A percentile compares a stretch with the other conserved stretches of the same genome.
phyloP scores from a whole-genome alignment of 1,140 invertebrate genomes.

The Eufriesea mexicana region DNA sequence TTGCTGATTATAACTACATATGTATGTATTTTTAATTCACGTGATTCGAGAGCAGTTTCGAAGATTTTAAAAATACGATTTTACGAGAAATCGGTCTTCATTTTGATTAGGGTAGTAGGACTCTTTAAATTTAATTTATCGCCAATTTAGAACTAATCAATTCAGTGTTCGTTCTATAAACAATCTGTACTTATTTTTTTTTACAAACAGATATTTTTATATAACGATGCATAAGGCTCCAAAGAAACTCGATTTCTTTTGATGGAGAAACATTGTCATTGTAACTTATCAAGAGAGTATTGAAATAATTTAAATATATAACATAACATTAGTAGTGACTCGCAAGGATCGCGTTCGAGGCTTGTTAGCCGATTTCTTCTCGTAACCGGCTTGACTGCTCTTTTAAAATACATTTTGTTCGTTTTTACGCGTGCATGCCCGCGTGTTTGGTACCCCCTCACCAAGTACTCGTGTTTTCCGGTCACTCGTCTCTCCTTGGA shows the following conservation, averaged over 20 bases:
- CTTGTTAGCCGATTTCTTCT: slow-evolving; percentile 46
- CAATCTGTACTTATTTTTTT: no score
- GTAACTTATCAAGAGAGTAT: not conserved
- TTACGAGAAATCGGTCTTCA: not conserved
- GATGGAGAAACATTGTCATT: no score
- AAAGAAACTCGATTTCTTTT: no score
- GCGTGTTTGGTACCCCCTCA: slow-evolving; percentile 36
- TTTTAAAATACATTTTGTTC: slow-evolving; percentile 42
- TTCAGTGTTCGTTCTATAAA: not conserved
- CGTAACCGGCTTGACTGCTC: slow-evolving; percentile 57
- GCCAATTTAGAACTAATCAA: not conserved
- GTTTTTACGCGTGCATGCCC: slow-evolving; percentile 27
- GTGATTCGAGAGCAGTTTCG: not conserved
- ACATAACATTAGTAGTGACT: not conserved
- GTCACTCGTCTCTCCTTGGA: slow-evolving; percentile 42
- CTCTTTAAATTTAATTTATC: no score
- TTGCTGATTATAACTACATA: not conserved
- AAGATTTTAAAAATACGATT: not conserved
- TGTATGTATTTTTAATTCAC: not conserved
- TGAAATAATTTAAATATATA: not conserved
- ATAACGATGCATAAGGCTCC: no score
- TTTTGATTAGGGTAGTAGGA: not conserved
- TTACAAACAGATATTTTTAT: no score
- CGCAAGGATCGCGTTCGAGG: not conserved
- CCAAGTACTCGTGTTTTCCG: slow-evolving; percentile 31